Conservation (phyloP, 1,140 invertebrate genomes). For the Drosophila truncata region DNA sequence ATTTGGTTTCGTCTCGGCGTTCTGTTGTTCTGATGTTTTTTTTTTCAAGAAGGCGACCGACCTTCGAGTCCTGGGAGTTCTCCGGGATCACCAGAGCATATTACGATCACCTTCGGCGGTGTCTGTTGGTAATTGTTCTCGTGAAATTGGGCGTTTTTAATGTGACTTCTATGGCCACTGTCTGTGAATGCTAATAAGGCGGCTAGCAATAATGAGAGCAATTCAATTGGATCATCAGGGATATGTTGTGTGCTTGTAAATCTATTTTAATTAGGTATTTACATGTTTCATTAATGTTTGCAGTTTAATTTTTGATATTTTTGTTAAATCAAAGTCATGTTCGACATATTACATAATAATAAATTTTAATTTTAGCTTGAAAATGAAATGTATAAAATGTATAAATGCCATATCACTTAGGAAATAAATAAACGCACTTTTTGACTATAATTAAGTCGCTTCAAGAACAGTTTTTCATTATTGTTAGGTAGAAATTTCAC, state of each 20-base stretch:
- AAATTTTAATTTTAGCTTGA: too few species aligned
- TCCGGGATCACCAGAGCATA: constrained; percentile 41
- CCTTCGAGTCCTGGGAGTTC: constrained; percentile 56
- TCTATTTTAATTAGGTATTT: neutral
- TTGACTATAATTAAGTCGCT: too few species aligned
- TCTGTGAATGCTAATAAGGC: constrained; percentile 34
- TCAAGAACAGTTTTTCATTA: neutral
- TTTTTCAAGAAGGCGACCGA: constrained; percentile 37
- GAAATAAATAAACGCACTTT: too few species aligned
- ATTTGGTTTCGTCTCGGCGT: constrained; percentile 65
- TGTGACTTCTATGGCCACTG: constrained; percentile 48
- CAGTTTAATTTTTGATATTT: too few species aligned
- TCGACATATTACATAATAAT: too few species aligned
- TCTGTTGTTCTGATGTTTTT: constrained; percentile 21
- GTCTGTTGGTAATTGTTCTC: constrained; percentile 33
- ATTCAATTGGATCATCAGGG: constrained; percentile 20
- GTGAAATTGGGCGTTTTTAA: constrained; percentile 59
- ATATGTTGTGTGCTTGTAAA: constrained; percentile 2
- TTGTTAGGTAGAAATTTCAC: too few species aligned
- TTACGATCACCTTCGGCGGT: constrained; percentile 43
- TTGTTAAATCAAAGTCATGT: too few species aligned
- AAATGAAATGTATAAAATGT: too few species aligned
- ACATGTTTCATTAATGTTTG: neutral
- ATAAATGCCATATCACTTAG: too few species aligned
- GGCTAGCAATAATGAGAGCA: constrained; percentile 3